These are phyloP conservation scores for Artibeus lituratus DNA, from an alignment of 2,797 vertebrate genomes.

Conservation along the genomic window DNA sequence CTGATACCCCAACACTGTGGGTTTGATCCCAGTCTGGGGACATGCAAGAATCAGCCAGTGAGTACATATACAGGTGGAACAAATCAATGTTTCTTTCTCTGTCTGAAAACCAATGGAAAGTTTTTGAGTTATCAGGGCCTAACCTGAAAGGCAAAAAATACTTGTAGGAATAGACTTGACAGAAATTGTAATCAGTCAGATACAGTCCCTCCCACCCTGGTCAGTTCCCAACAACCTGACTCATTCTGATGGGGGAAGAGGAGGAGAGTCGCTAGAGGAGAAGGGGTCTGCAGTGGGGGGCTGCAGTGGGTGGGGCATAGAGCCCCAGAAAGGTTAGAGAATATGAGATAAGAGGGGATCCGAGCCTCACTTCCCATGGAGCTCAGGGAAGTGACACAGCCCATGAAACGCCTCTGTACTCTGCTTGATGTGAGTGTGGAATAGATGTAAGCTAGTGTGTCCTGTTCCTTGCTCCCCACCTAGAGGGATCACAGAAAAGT, in stretches of 20 bases:
- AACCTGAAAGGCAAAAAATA: neutral
- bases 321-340: neutral
- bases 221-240: neutral
- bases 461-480: neutral
- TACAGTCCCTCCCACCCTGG: too few species aligned
- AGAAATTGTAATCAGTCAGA: neutral
- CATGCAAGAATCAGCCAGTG: neutral
- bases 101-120: neutral
- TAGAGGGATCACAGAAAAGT: neutral
- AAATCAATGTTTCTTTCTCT: neutral
- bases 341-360: neutral
- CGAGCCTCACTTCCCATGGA: neutral
- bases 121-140: neutral
- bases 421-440: neutral
- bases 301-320: neutral
- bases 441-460: neutral
- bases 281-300: neutral
- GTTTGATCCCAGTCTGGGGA: neutral
- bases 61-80: neutral
- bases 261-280: neutral
- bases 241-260: neutral
- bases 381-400: neutral
- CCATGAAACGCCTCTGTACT: neutral
- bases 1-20: neutral
- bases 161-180: neutral